Conservation (phyloP, 2,797 vertebrate species). For the Myioborus miniatus region DNA sequence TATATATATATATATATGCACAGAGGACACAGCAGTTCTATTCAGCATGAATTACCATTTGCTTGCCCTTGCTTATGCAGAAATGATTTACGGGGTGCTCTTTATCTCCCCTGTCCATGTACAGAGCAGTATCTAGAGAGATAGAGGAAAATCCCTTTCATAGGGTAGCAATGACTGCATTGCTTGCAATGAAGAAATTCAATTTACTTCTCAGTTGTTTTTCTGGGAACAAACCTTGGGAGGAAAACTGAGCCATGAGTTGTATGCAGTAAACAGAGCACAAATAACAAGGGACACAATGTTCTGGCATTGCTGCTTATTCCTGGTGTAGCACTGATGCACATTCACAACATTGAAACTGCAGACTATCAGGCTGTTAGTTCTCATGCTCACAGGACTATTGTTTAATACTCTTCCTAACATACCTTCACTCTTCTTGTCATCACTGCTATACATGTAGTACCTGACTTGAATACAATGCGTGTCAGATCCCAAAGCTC, state of each 20-base stretch:
- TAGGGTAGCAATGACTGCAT: not conserved
- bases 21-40: not conserved
- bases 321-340: not conserved
- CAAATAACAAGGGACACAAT: not conserved
- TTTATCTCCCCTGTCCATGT: not conserved
- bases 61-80: not conserved
- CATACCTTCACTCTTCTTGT: not conserved
- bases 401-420: not conserved
- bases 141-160: not conserved
- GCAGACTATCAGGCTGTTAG: not conserved
- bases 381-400: not conserved
- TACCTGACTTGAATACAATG: not conserved
- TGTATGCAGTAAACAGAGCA: not conserved
- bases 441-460: not conserved
- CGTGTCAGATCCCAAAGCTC: not conserved
- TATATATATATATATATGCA: not conserved
- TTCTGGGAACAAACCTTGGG: not conserved
- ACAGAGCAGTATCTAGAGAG: not conserved
- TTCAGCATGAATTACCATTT: not conserved
- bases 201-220: not conserved
- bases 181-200: not conserved
- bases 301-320: not conserved
- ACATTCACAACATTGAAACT: not conserved
- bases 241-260: not conserved
- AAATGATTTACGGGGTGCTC: not conserved